Conservation (phyloP, 1,140 invertebrate genomes). For the Nymphalis io region DNA sequence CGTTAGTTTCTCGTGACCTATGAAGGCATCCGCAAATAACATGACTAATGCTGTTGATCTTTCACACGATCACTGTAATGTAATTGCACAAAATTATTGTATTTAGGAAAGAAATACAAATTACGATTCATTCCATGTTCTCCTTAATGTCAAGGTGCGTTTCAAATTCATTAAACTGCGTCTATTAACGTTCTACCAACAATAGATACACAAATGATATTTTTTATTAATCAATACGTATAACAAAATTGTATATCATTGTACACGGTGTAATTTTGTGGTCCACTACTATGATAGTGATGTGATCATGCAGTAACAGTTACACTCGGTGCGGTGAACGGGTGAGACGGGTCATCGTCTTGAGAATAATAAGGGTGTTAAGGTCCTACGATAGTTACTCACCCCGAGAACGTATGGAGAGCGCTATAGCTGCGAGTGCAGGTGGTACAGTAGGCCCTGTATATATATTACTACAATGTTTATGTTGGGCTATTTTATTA, state of each 20-base stretch:
- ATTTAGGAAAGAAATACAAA: too few relatives aligned
- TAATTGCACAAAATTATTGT: background rate
- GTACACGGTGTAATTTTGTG: too few relatives aligned
- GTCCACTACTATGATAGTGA: background rate
- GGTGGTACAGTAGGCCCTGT: conserved; percentile 39
- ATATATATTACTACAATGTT: background rate
- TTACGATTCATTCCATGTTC: too few relatives aligned
- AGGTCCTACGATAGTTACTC: conserved; percentile 40
- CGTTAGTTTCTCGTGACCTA: conserved; percentile 42
- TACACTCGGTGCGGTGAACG: background rate
- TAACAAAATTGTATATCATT: too few relatives aligned
- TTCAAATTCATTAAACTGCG: too few relatives aligned
- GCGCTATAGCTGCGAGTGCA: conserved; percentile 62
- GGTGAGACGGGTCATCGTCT: background rate
- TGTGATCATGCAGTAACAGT: conserved; percentile 28
- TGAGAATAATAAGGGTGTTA: conserved; percentile 5
- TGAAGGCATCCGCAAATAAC: background rate
- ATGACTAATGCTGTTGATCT: background rate
- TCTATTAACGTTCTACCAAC: too few relatives aligned
- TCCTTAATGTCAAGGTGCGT: too few relatives aligned
- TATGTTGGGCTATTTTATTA: background rate
- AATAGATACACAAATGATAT: too few relatives aligned
- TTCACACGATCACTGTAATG: conserved; percentile 6
- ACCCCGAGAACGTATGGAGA: conserved; percentile 69
- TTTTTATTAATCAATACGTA: too few relatives aligned